Base-by-base conservation (phyloP, 2,113 vertebrate genomes). In the Dicaeum eximium region DNA sequence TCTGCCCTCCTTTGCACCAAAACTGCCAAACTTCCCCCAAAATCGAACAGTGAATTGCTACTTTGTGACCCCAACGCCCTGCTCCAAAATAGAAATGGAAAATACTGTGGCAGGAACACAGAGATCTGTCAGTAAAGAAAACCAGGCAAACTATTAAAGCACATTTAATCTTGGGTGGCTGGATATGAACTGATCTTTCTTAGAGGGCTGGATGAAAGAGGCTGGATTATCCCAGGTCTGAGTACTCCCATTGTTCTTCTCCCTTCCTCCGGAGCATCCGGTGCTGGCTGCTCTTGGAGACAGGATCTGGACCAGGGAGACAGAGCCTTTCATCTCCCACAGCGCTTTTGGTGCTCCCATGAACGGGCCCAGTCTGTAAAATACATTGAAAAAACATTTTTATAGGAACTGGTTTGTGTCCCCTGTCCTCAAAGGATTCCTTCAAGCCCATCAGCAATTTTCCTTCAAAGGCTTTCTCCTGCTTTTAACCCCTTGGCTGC, bases 81-180 rank as follows among this genome's bases (percentile, higher is more conserved):
- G 16, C 53, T 72, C 78, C 0, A 0, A 83, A 92, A 62, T 11
- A 86, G 67, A 60, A 94, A 70, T 51, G 93, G 94, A 83, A 96
- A 96, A 86, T 11, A 28, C 71, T 1, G 0, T 3, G 67, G 81
- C 78, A 86, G 74, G 87, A 80, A n/a, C 9, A 92, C 23, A 67
- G 90, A 33, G 54, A 85, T 82, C 64, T 82, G 92, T 92, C 90
- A 81, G 92, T 15, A 93, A 90, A 83, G 92, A 84, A 88, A 94
- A 86, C 69, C 91, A 93, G 92, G 88, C 82, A 61, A 80, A 67
- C 64, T 14, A 24, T 81, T 88, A 88, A 93, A 94, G 75, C 31
- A 6, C 80, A 31, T 83, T 96, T 83, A 72, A 83, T 90, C 79
- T 86, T 3, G 21, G 67, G 13, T n/a, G 93, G 90, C 87, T 95